phyloP scores from a whole-genome alignment of 2,797 vertebrate genomes.

The Acanthiza pusilla region DNA sequence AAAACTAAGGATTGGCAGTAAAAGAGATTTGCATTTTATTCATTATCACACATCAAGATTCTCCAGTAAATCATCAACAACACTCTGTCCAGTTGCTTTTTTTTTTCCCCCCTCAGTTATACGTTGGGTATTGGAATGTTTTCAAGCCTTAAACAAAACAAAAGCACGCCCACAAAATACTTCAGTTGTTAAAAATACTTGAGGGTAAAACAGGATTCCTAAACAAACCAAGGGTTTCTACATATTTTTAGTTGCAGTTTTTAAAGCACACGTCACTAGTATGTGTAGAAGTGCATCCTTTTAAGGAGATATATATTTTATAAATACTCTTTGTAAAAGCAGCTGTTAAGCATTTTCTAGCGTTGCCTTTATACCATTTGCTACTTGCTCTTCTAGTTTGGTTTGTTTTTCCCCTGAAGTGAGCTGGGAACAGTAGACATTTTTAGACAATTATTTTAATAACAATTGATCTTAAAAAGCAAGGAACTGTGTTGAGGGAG shows the following conservation, averaged over 20 bases:
- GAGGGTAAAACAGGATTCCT: neutral
- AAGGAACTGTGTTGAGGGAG: fast-evolving
- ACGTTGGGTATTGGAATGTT: neutral
- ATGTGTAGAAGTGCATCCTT: neutral
- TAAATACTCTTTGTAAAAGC: neutral
- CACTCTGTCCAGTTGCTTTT: neutral
- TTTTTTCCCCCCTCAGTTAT: neutral
- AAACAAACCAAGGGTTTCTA: neutral
- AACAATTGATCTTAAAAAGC: neutral
- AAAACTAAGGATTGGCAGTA: slow-evolving; percentile 25
- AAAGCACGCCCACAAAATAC: neutral
- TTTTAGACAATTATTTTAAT: neutral
- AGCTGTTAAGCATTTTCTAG: neutral
- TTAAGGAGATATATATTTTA: neutral
- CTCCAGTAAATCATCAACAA: slow-evolving; percentile 46
- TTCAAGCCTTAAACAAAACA: slow-evolving; percentile 3
- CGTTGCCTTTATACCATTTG: neutral
- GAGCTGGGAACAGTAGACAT: neutral
- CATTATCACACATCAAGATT: slow-evolving; percentile 48
- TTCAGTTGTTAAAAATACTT: slow-evolving; percentile 16
- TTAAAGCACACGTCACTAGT: neutral
- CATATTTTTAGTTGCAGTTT: neutral
- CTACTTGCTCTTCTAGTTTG: neutral
- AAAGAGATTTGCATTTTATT: slow-evolving; percentile 49
- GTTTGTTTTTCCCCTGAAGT: neutral